These are phyloP conservation scores for Cheilosia grossa DNA, from an alignment of 2,888 invertebrate species.

Conservation along the genomic window DNA sequence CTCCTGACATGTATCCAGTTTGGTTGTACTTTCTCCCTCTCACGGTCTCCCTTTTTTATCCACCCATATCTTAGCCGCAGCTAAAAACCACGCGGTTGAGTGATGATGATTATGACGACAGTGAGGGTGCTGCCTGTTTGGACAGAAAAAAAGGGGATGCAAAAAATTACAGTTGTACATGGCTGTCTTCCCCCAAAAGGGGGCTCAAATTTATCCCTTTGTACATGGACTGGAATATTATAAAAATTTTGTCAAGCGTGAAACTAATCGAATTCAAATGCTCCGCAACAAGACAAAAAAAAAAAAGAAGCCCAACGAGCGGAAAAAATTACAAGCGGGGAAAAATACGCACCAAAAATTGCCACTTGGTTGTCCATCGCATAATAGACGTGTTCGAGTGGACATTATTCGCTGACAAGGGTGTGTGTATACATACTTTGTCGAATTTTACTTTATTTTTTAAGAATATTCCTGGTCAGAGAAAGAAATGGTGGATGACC, in stretches of 20 bases:
- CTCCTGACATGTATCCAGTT: conserved; percentile 42
- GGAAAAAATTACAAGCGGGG: conserved; percentile 14
- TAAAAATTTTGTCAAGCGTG: conserved; percentile 62
- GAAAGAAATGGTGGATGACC: background rate
- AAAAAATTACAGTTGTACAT: conserved; percentile 46
- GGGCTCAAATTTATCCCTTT: conserved; percentile 30
- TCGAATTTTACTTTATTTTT: background rate
- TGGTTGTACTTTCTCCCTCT: conserved; percentile 9
- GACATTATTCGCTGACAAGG: conserved; percentile 41
- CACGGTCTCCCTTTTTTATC: conserved; percentile 3
- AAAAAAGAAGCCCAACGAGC: conserved; percentile 31
- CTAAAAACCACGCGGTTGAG: conserved; percentile 67
- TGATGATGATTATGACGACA: conserved; percentile 66
- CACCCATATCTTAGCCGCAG: conserved; percentile 54
- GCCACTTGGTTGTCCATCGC: conserved; percentile 55
- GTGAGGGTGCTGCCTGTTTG: conserved; percentile 9
- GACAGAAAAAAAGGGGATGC: conserved; percentile 38
- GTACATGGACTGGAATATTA: conserved; percentile 41
- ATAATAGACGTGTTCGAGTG: conserved; percentile 49
- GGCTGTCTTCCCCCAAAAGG: conserved; percentile 13
- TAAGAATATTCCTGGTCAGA: background rate
- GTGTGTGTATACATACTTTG: conserved; percentile 32
- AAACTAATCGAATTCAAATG: conserved; percentile 69
- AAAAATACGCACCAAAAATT: conserved; percentile 26
- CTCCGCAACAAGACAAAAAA: background rate